Percentiles rank a stretch among this genome's conserved stretches.
Evolutionary conservation across 2,797 vertebrate species (phyloP).

Genomic region (Labeo calbasu): DNA sequence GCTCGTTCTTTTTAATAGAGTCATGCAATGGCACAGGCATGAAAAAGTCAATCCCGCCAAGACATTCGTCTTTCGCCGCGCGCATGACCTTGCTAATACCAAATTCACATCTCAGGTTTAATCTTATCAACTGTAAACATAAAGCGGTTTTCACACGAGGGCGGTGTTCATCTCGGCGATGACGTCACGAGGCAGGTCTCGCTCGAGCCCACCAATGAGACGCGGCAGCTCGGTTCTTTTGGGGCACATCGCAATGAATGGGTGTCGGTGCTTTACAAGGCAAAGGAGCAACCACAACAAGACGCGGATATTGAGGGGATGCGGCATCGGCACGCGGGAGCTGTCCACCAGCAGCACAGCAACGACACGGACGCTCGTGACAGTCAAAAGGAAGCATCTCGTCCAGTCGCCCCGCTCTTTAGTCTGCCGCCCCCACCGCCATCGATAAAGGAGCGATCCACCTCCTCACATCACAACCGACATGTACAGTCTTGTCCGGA

Average conservation of each 20-base stretch:
- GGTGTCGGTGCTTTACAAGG: conserved; percentile 77
- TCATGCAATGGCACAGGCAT: not conserved
- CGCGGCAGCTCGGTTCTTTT: conserved; percentile 76
- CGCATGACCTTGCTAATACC: conserved; percentile 53
- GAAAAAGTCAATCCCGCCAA: conserved; percentile 11
- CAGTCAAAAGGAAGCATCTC: conserved; percentile 66
- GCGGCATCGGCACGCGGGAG: conserved; percentile 78
- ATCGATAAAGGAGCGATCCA: conserved; percentile 73
- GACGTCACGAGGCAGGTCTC: conserved; percentile 83
- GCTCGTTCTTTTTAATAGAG: not conserved
- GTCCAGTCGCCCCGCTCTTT: conserved; percentile 73
- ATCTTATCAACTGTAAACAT: conserved; percentile 48
- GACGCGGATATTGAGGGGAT: conserved; percentile 77
- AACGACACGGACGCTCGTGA: conserved; percentile 66
- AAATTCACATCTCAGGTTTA: conserved; percentile 69
- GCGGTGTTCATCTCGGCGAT: conserved; percentile 76
- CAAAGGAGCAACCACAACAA: conserved; percentile 76
- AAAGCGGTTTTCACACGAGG: conserved; percentile 70
- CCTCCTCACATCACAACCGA: conserved; percentile 74
- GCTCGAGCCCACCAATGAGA: conserved; percentile 82
- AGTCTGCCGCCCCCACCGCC: conserved; percentile 81
- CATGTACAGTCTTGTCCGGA: conserved; percentile 78
- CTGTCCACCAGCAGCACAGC: conserved; percentile 77
- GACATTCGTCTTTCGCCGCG: conserved; percentile 1
- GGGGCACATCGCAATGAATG: conserved; percentile 80